Conservation (phyloP, 1,140 invertebrate species). For the Papilio polytes region DNA sequence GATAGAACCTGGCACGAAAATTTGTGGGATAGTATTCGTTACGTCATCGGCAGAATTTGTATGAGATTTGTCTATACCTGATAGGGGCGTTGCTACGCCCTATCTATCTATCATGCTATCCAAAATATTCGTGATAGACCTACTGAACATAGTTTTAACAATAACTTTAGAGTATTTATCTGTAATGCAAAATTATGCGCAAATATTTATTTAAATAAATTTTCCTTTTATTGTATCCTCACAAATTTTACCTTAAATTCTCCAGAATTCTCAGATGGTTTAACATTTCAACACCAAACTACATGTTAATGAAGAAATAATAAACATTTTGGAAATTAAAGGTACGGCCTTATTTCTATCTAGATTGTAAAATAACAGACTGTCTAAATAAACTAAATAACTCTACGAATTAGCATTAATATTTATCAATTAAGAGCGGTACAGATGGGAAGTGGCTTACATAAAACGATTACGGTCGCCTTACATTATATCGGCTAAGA, state of each 20-base stretch:
- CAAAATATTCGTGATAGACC: no score
- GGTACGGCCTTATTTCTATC: neutral
- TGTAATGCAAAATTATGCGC: neutral
- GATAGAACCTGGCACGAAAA: no score
- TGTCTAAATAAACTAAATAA: neutral
- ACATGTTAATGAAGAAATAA: neutral
- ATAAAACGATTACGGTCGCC: constrained; percentile 26
- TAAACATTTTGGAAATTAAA: neutral
- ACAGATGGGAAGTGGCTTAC: constrained; percentile 10
- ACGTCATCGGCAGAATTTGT: no score
- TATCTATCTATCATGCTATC: no score
- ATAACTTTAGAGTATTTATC: neutral
- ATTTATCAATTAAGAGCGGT: constrained; percentile 24
- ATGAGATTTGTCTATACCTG: no score
- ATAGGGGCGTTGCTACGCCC: no score
- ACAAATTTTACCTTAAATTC: neutral
- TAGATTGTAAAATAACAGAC: neutral
- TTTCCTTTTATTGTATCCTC: neutral
- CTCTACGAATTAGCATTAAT: neutral
- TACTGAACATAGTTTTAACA: no score
- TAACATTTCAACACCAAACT: neutral
- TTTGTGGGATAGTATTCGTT: no score
- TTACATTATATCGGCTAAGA: constrained; percentile 20
- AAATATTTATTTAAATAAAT: neutral
- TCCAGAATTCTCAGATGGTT: neutral